Base-by-base conservation (phyloP, 2,888 invertebrate genomes). In the Therioaphis trifolii region DNA sequence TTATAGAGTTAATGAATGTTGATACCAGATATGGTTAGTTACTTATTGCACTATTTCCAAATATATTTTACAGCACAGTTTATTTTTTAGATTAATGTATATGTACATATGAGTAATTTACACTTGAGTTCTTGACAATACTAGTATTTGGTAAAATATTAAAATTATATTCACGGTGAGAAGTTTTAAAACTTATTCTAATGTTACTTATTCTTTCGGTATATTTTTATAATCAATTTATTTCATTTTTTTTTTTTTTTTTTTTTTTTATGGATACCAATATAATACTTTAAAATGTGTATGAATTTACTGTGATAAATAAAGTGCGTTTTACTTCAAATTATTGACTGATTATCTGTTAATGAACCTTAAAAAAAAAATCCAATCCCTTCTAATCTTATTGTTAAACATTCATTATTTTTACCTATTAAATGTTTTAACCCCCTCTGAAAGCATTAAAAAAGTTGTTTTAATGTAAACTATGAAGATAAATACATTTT, bases 231-330 rank as follows among this genome's bases (percentile, higher is more conserved):
- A 7, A 24, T 24, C 1, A 52, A 58, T 7, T 58, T 58, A 12
- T 21, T 58, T n/a, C n/a, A 21, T n/a, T 55, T 55, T 55, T 55
- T 55, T 43, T 43, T 43, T 43, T 43, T 43, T 43, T 43, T 43
- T 43, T 43, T 9, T 43, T 9, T 11, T 43, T 11, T 49, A 3
- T 27, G 4, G 46, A 27, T 11, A 27, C 46, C 0, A 15, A 27
- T 18, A 46, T 15, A 24, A 18, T 49, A 46, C 9, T 71, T 71
- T 9, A 71, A 49, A 14, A n/a, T 27, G 4, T 14, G 1, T 21
- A 24, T 29, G 9, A 29, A 29, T 29, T 52, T 29, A 52, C 52
- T 72, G 52, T 52, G 72, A 72, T 72, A 52, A 72, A 52, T 72
- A 52, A 52, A 52, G n/a, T 52, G n/a, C 29, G 29, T 72, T 52